Evolutionary conservation across 2,113 vertebrate species (phyloP).

Genomic region (Spea bombifrons): DNA sequence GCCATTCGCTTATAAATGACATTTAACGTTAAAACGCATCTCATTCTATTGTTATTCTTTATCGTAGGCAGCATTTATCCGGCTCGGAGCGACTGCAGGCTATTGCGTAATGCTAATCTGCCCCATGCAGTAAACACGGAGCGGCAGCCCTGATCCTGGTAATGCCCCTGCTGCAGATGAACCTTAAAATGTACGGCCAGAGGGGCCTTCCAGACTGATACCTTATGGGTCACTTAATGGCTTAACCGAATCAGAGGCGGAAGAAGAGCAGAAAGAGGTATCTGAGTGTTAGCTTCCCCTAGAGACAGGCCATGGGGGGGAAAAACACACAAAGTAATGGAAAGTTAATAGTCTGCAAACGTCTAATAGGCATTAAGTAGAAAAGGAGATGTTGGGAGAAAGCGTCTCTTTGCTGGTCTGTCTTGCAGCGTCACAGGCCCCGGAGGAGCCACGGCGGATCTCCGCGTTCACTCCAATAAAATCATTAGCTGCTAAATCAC

Average conservation of each 20-base stretch:
- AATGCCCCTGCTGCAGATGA: neutral
- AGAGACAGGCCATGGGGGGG: neutral
- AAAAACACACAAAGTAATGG: conserved; percentile 18
- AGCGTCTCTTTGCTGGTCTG: conserved; percentile 6
- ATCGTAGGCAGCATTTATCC: neutral
- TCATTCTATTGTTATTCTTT: neutral
- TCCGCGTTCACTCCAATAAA: neutral
- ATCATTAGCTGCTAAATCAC: neutral
- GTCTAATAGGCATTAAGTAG: conserved; percentile 28
- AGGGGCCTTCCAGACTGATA: conserved; percentile 15
- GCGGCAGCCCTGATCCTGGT: neutral
- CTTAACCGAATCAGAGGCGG: conserved; percentile 25
- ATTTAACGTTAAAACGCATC: no score
- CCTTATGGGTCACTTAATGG: conserved; percentile 15
- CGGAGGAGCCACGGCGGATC: neutral
- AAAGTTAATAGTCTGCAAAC: conserved; percentile 29
- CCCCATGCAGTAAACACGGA: neutral
- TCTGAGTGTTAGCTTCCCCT: conserved; percentile 21
- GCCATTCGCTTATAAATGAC: neutral
- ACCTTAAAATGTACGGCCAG: neutral
- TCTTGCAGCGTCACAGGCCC: conserved; percentile 29
- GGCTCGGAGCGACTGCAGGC: neutral
- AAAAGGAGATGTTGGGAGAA: conserved; percentile 1
- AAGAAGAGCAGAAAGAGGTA: neutral
- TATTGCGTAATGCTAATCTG: conserved; percentile 18